Base-by-base conservation (phyloP, 2,888 invertebrate species). In the Carcina quercana region DNA sequence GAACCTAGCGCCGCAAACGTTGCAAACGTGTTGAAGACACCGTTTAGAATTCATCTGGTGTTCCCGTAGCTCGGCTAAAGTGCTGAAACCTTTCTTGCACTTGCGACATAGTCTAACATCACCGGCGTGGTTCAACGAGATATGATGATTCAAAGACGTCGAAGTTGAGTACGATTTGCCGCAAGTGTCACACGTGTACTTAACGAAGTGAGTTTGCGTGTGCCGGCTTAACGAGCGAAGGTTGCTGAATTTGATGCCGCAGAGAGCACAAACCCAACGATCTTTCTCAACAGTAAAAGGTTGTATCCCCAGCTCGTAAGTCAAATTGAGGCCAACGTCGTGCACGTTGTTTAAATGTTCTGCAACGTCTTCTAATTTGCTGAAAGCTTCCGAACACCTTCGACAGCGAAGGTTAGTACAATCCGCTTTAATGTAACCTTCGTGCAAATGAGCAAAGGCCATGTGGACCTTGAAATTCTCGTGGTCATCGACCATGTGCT, bases 151-250 rank as follows among this genome's bases (percentile, higher is more conserved):
- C 11, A 62, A 33, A 2, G 54, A 42, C 1, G 45, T 42, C 3
- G 37, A 37, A 1, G 54, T 49, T 0, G 53, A 41, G 32, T 52
- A 62, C 1, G 55, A 50, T 14, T 55, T 59, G 0, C 61, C 62
- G 22, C 65, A 65, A 3, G 43, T 41, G 17, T 61, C 58, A 30
- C 65, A 65, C 1, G 58, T 59, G 20, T 38, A 55, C 15, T 50
- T 55, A 1, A 40, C 28, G 28, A 50, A 63, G 38, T 65, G 65
- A 2, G 45, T 45, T 13, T 55, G 49, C n/a, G 53, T 55, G 25
- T 65, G 65, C n/a, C 54, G 42, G 20, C 57, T 59, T 12, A 63
- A 38, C 1, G 53, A 42, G 4, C 56, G 43, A 3, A 65, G 33
- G 13, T 41, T 45, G 5, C 43, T 34, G 14, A 50, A 50, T 27